These are phyloP conservation scores for Zaprionus inermis DNA, from an alignment of 1,140 invertebrate species.

Conservation along the genomic window DNA sequence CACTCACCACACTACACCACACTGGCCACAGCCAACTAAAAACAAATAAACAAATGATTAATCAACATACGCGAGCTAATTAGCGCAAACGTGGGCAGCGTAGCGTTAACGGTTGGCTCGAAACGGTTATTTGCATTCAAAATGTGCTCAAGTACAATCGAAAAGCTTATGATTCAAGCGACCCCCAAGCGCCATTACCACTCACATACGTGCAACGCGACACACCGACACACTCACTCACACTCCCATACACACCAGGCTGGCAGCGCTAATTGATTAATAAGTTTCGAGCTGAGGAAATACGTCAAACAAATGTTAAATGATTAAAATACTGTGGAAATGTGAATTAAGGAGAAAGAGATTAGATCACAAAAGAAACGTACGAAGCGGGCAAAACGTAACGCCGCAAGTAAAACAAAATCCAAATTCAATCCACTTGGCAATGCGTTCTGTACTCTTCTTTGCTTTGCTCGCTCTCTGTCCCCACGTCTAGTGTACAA, in stretches of 20 bases:
- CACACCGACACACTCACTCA: neutral
- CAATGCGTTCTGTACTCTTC: conserved; percentile 29
- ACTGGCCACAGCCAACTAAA: neutral
- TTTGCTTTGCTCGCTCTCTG: conserved; percentile 15
- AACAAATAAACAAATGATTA: conserved; percentile 17
- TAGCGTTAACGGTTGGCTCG: conserved; percentile 4
- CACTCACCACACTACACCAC: neutral
- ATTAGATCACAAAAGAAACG: conserved; percentile 35
- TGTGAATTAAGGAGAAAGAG: conserved; percentile 1
- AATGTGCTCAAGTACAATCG: conserved; percentile 43
- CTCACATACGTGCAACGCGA: neutral
- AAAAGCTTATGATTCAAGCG: conserved; percentile 20
- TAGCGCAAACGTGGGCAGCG: conserved; percentile 31
- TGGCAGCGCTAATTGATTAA: conserved; percentile 70
- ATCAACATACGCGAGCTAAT: conserved; percentile 33
- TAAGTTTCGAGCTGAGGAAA: conserved; percentile 30
- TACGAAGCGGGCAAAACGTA: conserved; percentile 43
- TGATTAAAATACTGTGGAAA: conserved; percentile 9
- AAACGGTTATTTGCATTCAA: conserved; percentile 30
- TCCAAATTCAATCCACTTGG: conserved; percentile 74
- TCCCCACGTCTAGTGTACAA: neutral
- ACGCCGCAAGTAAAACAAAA: conserved; percentile 61
- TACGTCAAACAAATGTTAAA: conserved; percentile 5
- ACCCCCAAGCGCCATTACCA: conserved; percentile 6
- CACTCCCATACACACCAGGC: conserved; percentile 26